A percentile compares a stretch with the other conserved stretches of the same genome.
Conservation (phyloP, 2,888 invertebrate species). For the Carabus problematicus region DNA sequence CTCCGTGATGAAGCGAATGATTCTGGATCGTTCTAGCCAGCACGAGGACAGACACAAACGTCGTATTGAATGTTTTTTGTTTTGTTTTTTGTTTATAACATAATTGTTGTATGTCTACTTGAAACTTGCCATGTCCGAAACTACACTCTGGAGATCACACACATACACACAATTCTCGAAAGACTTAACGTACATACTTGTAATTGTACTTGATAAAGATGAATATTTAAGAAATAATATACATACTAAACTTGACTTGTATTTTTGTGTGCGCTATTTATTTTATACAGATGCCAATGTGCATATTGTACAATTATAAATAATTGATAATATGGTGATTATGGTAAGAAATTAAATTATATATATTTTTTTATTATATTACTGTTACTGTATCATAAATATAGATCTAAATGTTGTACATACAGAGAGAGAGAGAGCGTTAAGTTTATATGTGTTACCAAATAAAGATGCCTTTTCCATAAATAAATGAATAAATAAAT, state of each 20-base stretch:
- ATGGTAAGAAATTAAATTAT: constrained; percentile 41
- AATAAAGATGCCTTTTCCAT: constrained; percentile 39
- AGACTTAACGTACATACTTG: constrained; percentile 19
- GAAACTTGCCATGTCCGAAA: constrained; percentile 9
- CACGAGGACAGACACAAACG: constrained; percentile 18
- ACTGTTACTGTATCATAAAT: constrained; percentile 41
- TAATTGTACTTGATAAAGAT: constrained; percentile 17
- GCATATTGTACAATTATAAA: constrained; percentile 29
- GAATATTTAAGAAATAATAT: constrained; percentile 22
- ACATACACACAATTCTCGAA: neutral
- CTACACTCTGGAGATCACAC: neutral
- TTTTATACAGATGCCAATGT: constrained; percentile 35
- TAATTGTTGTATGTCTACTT: neutral
- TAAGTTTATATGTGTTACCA: constrained; percentile 42
- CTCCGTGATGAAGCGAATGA: neutral
- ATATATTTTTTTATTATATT: constrained; percentile 44
- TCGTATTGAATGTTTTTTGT: constrained; percentile 18
- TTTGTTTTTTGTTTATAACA: neutral
- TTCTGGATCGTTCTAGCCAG: neutral
- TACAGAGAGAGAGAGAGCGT: constrained; percentile 22
- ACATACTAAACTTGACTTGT: constrained; percentile 34
- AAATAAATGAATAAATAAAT: neutral
- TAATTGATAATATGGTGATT: constrained; percentile 48
- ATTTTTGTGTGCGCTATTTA: constrained; percentile 41
- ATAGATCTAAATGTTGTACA: constrained; percentile 40